Base-by-base conservation (phyloP, 2,113 vertebrate genomes). In the Cheirogaleus medius region DNA sequence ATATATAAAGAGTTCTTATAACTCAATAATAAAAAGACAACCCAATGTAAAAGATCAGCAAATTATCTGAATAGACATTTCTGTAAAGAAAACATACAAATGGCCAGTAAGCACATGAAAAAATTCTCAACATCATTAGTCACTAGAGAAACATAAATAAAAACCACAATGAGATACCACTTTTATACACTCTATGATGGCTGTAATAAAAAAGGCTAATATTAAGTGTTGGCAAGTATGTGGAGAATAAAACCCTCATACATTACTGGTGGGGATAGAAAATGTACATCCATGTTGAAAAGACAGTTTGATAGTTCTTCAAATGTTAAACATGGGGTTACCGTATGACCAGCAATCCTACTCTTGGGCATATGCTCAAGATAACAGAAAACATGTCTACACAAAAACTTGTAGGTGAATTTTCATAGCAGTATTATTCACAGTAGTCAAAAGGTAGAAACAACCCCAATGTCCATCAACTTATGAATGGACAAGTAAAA, bases 41-140 rank as follows among this genome's bases (percentile, higher is more conserved):
- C 29, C 6, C n/a, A 74, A 71, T 49, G 29, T 71, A 44, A 92
- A 89, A 93, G 80, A 78, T 52, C 39, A 82, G 8, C 20, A 88
- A 94, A 66, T 76, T 89, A 89, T 86, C 86, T 89, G 32, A 85
- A 29, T 47, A 85, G 34, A 81, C 13, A 42, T 81, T 88, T 93
- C 34, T 80, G 21, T 88, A 78, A 88, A 89, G 39, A 91, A 84
- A n/a, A 87, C 83, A 78, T 20, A 54, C 20, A 74, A 81, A 89
- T 88, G 15, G 37, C 6, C 21, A 63, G 68, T 23, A 47, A 63
- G 17, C 5, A 63, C 42, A 49, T 17, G 10, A 23, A 89, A 77
- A 94, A 54, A 97, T 58, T 76, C 60, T 95, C 21, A 90, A 10
- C 7, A 73, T 37, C 25, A 66, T 37, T 49, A 56, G 54, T 71